Percentiles rank a stretch among this genome's conserved stretches.
phyloP scores from a whole-genome alignment of 2,888 invertebrate species.

The Amitus sp. region DNA sequence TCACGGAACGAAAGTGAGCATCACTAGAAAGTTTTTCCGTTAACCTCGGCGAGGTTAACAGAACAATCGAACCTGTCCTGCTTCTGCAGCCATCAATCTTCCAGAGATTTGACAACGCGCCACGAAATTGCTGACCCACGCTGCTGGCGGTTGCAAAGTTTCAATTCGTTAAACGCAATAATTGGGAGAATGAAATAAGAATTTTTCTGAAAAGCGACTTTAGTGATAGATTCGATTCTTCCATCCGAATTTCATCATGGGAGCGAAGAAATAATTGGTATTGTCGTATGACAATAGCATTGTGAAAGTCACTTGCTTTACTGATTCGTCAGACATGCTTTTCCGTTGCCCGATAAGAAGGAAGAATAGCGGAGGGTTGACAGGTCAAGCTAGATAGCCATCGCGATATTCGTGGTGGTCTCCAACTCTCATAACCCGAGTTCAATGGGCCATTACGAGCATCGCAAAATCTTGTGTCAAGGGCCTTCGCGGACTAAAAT shows the following conservation, averaged over 20 bases:
- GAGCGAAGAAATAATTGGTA: conserved; percentile 41
- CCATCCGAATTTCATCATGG: not conserved
- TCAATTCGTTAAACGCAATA: too few species aligned
- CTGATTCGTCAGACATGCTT: conserved; percentile 40
- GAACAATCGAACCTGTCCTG: too few species aligned
- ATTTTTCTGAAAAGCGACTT: too few species aligned
- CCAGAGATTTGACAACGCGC: conserved; percentile 40
- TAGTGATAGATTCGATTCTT: too few species aligned
- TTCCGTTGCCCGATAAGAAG: conserved; percentile 47
- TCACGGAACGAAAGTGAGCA: too few species aligned
- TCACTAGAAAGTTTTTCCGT: too few species aligned
- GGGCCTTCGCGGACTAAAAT: conserved; percentile 24
- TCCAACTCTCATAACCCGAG: conserved; percentile 32
- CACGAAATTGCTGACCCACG: too few species aligned
- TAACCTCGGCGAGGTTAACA: too few species aligned
- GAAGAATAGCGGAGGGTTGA: conserved; percentile 45
- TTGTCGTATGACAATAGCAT: conserved; percentile 47
- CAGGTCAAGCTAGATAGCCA: conserved; percentile 30
- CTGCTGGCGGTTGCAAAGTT: too few species aligned
- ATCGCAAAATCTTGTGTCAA: conserved; percentile 42
- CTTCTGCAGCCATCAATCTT: too few species aligned
- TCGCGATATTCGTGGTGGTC: conserved; percentile 32
- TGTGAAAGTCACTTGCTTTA: conserved; percentile 38
- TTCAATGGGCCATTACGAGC: conserved; percentile 49
- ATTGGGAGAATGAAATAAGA: not conserved